A percentile compares a stretch with the other conserved stretches of the same genome.
Evolutionary conservation across 2,888 invertebrate species (phyloP).

Genomic region (Hirtodrosophila alboralis): DNA sequence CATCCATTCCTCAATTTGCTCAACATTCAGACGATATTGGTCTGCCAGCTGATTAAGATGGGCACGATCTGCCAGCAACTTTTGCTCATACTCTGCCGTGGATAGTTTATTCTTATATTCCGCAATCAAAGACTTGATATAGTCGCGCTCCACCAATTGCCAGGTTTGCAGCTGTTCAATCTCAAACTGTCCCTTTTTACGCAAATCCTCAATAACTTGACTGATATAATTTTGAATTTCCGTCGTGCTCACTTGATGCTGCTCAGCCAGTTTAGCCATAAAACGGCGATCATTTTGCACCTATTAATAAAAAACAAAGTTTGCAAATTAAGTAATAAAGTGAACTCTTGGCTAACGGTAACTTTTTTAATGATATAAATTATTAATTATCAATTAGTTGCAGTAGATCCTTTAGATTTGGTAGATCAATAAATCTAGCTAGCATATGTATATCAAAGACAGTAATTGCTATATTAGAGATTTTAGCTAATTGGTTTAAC

Average conservation of each 20-base stretch:
- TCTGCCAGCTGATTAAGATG: constrained; percentile 80
- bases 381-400: too few relatives aligned
- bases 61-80: constrained; percentile 77
- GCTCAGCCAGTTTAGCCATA: constrained; percentile 73
- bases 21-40: constrained; percentile 78
- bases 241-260: constrained; percentile 79
- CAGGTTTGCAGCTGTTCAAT: constrained; percentile 80
- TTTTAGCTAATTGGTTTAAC: too few relatives aligned
- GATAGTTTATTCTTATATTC: constrained; percentile 77
- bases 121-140: constrained; percentile 75
- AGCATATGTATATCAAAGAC: too few relatives aligned
- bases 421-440: too few relatives aligned
- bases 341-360: too few relatives aligned
- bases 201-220: constrained; percentile 79
- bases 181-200: constrained; percentile 78
- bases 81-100: constrained; percentile 76
- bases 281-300: constrained; percentile 78
- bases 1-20: constrained; percentile 82
- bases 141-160: constrained; percentile 81
- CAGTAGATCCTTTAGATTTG: too few relatives aligned
- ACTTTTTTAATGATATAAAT: too few relatives aligned
- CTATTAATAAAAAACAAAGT: constrained; percentile 8
- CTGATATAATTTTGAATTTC: constrained; percentile 81
- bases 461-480: not conserved
- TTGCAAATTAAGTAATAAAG: too few relatives aligned